phyloP scores from a whole-genome alignment of 2,888 invertebrate genomes.

The Spisula subtruncata region DNA sequence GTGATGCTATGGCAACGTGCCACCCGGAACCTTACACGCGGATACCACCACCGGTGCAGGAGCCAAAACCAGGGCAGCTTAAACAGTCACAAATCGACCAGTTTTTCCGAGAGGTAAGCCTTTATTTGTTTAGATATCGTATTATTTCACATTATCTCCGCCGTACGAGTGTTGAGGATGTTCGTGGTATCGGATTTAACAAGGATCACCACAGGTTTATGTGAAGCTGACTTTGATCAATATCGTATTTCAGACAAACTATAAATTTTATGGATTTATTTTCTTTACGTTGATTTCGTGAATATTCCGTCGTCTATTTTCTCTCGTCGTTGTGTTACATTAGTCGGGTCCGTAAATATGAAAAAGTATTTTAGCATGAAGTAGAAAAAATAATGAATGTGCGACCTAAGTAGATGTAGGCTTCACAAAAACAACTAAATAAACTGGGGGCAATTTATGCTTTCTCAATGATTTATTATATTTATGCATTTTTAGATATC shows the following conservation, averaged over 20 bases:
- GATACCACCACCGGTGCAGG: constrained; percentile 72
- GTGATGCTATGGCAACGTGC: background rate
- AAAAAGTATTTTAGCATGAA: too few relatives aligned
- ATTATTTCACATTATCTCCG: background rate
- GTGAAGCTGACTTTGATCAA: background rate
- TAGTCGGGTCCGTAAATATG: too few relatives aligned
- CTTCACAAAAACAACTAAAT: too few relatives aligned
- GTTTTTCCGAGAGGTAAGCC: constrained; percentile 81
- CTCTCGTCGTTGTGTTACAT: too few relatives aligned
- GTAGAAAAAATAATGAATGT: too few relatives aligned
- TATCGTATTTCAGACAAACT: background rate
- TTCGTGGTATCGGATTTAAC: background rate
- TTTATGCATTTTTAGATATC: too few relatives aligned
- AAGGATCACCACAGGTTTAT: background rate
- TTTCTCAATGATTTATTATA: too few relatives aligned
- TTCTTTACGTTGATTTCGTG: too few relatives aligned
- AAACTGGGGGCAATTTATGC: too few relatives aligned
- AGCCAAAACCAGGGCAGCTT: constrained; percentile 81
- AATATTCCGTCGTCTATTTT: too few relatives aligned
- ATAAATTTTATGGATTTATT: too few relatives aligned
- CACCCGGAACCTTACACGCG: constrained; percentile 72
- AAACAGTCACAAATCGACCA: constrained; percentile 77
- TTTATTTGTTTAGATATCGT: background rate
- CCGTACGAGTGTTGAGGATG: background rate
- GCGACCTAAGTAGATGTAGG: too few relatives aligned